Percentiles rank a stretch among this genome's conserved stretches.
phyloP scores from a whole-genome alignment of 1,140 invertebrate genomes.

The Oscheius sp. region DNA sequence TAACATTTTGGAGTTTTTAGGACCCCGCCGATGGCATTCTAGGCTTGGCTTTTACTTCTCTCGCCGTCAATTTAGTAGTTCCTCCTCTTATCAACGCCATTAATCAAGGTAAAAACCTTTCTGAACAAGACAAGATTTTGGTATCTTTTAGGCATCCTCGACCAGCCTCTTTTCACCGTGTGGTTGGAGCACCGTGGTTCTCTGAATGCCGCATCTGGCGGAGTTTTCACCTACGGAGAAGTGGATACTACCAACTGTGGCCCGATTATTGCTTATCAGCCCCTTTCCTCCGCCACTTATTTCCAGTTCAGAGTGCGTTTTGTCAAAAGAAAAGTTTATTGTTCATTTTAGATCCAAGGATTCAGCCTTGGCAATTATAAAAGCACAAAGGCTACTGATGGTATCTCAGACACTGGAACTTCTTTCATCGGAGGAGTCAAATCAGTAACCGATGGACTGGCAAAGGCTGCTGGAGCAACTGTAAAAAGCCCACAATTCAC shows the following conservation, averaged over 20 bases:
- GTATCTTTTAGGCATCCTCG: slow-evolving; percentile 13
- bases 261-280: slow-evolving; percentile 35
- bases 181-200: slow-evolving; percentile 18
- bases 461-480: slow-evolving; percentile 43
- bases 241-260: slow-evolving; percentile 36
- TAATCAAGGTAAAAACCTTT: slow-evolving; percentile 33
- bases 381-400: slow-evolving; percentile 36
- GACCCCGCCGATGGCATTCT: slow-evolving; percentile 35
- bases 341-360: slow-evolving; percentile 18
- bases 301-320: slow-evolving; percentile 32
- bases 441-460: slow-evolving; percentile 35
- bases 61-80: slow-evolving; percentile 28
- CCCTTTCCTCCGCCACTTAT: slow-evolving; percentile 36
- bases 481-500: slow-evolving; percentile 11
- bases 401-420: slow-evolving; percentile 50
- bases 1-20: not conserved
- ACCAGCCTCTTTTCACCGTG: slow-evolving; percentile 28
- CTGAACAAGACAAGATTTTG: slow-evolving; percentile 20
- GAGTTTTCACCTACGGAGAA: slow-evolving; percentile 40
- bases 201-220: slow-evolving; percentile 15
- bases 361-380: slow-evolving; percentile 41
- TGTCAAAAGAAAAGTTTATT: not conserved
- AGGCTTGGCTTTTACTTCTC: slow-evolving; percentile 36
- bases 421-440: slow-evolving; percentile 44
- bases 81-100: slow-evolving; percentile 37